A percentile compares a stretch with the other conserved stretches of the same genome.
These are phyloP conservation scores for Copidosoma floridanum DNA, from an alignment of 1,140 invertebrate species.

Conservation along the genomic window DNA sequence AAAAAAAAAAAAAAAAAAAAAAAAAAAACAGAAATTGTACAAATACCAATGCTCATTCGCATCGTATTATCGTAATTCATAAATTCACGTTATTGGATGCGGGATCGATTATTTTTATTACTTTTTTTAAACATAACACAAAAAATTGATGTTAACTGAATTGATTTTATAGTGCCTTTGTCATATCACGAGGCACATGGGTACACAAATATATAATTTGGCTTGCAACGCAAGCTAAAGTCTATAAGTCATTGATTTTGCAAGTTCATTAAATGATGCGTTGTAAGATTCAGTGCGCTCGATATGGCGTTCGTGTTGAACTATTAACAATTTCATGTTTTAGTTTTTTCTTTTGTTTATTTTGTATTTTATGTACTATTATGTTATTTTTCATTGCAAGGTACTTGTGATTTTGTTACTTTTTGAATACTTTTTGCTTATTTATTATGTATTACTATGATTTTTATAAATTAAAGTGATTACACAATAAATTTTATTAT, in stretches of 20 bases:
- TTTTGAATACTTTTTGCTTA: conserved; percentile 3
- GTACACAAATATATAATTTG: background rate
- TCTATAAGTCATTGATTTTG: background rate
- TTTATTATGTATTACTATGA: conserved; percentile 18
- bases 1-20: too few species aligned
- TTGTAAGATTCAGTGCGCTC: conserved; percentile 1
- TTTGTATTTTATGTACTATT: conserved; percentile 15
- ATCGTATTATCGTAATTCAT: conserved; percentile 2
- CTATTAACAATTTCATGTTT: conserved; percentile 2
- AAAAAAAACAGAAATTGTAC: too few species aligned
- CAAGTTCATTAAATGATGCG: conserved; percentile 9
- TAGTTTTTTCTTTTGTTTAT: too few species aligned
- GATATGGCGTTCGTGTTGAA: conserved; percentile 1
- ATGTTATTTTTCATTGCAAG: background rate
- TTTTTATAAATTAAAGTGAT: conserved; percentile 12
- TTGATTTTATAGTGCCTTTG: conserved; percentile 3
- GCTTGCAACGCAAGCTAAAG: conserved; percentile 13
- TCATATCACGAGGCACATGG: background rate
- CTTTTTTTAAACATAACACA: conserved; percentile 8
- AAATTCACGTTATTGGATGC: too few species aligned
- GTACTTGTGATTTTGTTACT: background rate
- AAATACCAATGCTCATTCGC: conserved; percentile 2
- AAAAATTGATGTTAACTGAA: too few species aligned
- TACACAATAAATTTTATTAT: conserved; percentile 27
- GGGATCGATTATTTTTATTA: too few species aligned